Percentiles rank a stretch among this genome's conserved stretches.
These are phyloP conservation scores for Crotalus viridis DNA, from an alignment of 2,113 vertebrate species.

Conservation along the genomic window DNA sequence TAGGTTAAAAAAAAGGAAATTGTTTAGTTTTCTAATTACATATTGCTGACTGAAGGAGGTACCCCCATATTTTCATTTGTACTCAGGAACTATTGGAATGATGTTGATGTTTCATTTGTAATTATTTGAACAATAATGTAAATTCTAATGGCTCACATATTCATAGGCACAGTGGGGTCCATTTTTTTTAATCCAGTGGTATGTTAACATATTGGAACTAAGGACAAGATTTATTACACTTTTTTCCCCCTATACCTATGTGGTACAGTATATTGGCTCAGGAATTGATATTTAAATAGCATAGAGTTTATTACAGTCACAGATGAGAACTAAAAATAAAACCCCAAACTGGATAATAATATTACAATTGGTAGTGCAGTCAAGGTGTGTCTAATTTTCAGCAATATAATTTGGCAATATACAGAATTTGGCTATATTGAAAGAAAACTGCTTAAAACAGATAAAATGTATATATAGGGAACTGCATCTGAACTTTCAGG, in stretches of 20 bases:
- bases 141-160: not conserved
- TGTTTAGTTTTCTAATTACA: not conserved
- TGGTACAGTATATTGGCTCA: not conserved
- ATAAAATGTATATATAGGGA: not conserved
- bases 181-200: not conserved
- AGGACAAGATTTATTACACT: not conserved
- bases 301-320: not conserved
- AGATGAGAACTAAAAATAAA: not conserved
- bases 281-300: not conserved
- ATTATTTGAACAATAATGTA: not conserved
- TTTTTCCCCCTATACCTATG: not conserved
- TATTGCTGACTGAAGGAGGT: not conserved
- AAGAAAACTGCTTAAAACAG: not conserved
- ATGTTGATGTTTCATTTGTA: not conserved
- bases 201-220: not conserved
- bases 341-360: not conserved
- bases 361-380: not conserved
- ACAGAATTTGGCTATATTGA: not conserved
- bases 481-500: not conserved
- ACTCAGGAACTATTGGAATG: not conserved
- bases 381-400: not conserved
- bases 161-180: not conserved
- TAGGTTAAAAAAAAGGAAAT: not conserved
- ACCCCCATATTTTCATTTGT: not conserved
- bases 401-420: not conserved